A percentile compares a stretch with the other conserved stretches of the same genome.
Conservation (phyloP, 1,140 invertebrate species). For the Luehdorfia chinensis region DNA sequence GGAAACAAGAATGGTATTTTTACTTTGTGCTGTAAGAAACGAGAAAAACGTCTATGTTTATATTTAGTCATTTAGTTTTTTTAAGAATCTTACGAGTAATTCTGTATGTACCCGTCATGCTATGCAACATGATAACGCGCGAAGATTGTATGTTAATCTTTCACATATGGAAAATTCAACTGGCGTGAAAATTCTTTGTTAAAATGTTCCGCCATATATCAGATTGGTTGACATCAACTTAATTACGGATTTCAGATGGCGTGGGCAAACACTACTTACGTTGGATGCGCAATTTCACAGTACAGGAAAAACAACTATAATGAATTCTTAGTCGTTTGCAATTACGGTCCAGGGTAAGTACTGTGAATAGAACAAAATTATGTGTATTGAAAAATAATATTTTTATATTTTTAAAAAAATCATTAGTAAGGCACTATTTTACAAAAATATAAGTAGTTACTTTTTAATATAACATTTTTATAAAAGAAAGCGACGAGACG, state of each 20-base stretch:
- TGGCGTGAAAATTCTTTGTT: background rate
- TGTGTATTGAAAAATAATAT: too few species aligned
- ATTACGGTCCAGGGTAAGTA: conserved; percentile 55
- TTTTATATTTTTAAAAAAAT: too few species aligned
- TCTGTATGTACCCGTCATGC: background rate
- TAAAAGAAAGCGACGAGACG: too few species aligned
- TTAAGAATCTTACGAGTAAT: too few species aligned
- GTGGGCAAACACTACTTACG: conserved; percentile 41
- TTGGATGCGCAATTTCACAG: conserved; percentile 51
- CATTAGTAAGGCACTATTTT: too few species aligned
- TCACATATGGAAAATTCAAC: background rate
- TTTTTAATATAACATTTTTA: too few species aligned
- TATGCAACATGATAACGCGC: background rate
- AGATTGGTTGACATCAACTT: background rate
- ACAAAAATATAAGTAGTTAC: too few species aligned
- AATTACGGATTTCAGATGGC: conserved; percentile 41
- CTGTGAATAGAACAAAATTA: too few species aligned
- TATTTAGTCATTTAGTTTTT: too few species aligned
- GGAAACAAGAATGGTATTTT: too few species aligned
- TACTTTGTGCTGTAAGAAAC: too few species aligned
- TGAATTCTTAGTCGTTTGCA: conserved; percentile 50
- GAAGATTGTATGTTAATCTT: background rate
- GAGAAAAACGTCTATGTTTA: too few species aligned
- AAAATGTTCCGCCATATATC: background rate
- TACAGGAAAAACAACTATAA: conserved; percentile 23